Evolutionary conservation across 2,888 invertebrate genomes (phyloP).

Genomic region (Drosophila villosipedis): DNA sequence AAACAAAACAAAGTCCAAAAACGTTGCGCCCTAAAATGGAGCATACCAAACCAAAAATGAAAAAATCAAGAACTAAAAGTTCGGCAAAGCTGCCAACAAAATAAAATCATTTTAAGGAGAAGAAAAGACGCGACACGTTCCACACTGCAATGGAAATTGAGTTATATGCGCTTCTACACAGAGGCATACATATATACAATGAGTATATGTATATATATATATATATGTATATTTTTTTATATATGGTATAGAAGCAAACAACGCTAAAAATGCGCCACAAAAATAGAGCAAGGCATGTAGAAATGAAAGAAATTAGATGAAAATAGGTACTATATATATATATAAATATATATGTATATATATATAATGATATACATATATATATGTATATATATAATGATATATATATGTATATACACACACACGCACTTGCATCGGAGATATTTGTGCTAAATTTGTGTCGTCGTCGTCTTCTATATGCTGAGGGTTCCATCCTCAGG

Average conservation of each 20-base stretch:
- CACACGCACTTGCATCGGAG: constrained; percentile 38
- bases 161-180: constrained; percentile 47
- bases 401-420: constrained; percentile 8
- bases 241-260: constrained; percentile 53
- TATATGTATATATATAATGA: constrained; percentile 10
- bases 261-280: constrained; percentile 74
- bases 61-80: constrained; percentile 20
- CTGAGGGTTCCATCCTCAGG: constrained; percentile 51
- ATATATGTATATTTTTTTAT: constrained; percentile 30
- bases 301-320: constrained; percentile 78
- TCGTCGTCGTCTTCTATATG: constrained; percentile 20
- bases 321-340: constrained; percentile 74
- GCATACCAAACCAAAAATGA: constrained; percentile 30
- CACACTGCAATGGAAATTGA: constrained; percentile 66
- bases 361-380: constrained; percentile 26
- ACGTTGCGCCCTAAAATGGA: constrained; percentile 36
- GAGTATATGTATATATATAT: constrained; percentile 2
- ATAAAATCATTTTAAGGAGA: constrained; percentile 38
- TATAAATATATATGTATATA: constrained; percentile 16
- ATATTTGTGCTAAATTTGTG: constrained; percentile 68
- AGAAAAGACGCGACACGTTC: constrained; percentile 30
- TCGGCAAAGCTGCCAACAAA: constrained; percentile 28
- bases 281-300: constrained; percentile 75
- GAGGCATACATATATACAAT: constrained; percentile 6
- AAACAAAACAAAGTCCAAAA: constrained; percentile 45